A percentile compares a stretch with the other conserved stretches of the same genome.
These are phyloP conservation scores for Montipora cactus DNA, from an alignment of 64 coral and sea anemone species.

Conservation along the genomic window DNA sequence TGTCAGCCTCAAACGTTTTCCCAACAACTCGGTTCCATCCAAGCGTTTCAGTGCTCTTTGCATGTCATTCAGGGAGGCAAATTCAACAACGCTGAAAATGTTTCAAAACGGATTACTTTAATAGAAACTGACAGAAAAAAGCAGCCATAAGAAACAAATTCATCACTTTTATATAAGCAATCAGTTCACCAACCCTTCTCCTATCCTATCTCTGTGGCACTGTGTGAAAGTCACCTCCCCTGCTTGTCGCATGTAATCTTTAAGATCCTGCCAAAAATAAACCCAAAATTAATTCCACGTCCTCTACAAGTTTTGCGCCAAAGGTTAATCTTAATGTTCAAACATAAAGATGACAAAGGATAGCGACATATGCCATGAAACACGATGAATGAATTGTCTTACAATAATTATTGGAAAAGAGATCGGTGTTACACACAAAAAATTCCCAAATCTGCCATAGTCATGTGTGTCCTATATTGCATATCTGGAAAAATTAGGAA, in stretches of 20 bases:
- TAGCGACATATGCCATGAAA: no score
- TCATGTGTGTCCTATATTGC: no score
- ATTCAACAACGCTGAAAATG: slow-evolving; percentile 85
- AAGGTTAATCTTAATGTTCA: not conserved
- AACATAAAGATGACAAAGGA: no score
- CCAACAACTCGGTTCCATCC: slow-evolving; percentile 95
- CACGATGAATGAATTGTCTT: no score
- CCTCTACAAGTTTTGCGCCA: not conserved
- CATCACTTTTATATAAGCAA: not conserved
- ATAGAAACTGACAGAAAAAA: no score
- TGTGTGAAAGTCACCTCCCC: slow-evolving; percentile 99
- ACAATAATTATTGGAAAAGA: no score
- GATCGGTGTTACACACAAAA: no score
- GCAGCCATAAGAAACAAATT: no score
- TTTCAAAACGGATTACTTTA: not conserved
- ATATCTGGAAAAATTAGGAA: no score
- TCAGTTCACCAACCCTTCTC: slow-evolving; percentile 79
- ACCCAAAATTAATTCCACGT: not conserved
- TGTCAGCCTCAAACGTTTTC: slow-evolving; percentile 81
- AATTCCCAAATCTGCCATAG: no score
- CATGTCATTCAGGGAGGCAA: slow-evolving; percentile 93
- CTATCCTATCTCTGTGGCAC: slow-evolving; percentile 96
- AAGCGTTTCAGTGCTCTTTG: slow-evolving; percentile 87
- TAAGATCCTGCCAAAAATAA: slow-evolving; percentile 78
- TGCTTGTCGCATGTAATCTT: slow-evolving; percentile 98